Evolutionary conservation across 2,113 vertebrate genomes (phyloP), one percentile per base, ranked within the genome.

Genomic region (Oostethus manadensis): DNA sequence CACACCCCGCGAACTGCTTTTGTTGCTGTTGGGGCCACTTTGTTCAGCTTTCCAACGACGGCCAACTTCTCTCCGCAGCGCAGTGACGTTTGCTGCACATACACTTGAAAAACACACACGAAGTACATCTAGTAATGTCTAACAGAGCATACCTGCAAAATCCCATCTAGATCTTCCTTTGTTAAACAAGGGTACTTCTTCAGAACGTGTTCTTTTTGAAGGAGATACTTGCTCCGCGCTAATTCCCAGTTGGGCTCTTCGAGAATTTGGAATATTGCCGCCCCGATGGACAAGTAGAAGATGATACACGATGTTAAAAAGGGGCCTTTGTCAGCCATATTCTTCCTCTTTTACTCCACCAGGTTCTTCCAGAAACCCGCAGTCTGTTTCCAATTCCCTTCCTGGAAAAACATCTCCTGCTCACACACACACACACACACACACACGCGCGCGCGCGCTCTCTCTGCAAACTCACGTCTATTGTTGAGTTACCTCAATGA

Each of bases 231-330:
- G 0, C 89, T 78, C 50, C 80, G 86, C 11, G 93, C 92, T 9
- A 79, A 68, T 16, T 87, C 82, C 93, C 93, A 97, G 77, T 93
- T 89, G 0, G 93, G 91, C 67, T 98, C 92, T 55, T 99, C 96
- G 20, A 99, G 82, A 45, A 97, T 92, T 38, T 99, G 93, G 71
- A 99, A 99, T 74, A 99, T 92, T 3, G 96, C 93, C 1, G 93
- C 95, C 23, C 96, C 95, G 54, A 98, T 93, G 49, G 93, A 94
- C 61, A 98, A 85, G 84, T 95, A 97, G 83, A 98, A 98, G 75
- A 98, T 94, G n/a, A 98, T 92, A 65, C 93, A 91, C 4, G 94
- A 95, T 16, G 96, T 97, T 63, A 98, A 84, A 78, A 98, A 77
- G 14, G 96, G 93, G 21, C 95, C 96, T 70, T 92, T 91, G 83